Evolutionary conservation across 2,113 vertebrate genomes (phyloP).

Genomic region (Myrmecophaga tridactyla): DNA sequence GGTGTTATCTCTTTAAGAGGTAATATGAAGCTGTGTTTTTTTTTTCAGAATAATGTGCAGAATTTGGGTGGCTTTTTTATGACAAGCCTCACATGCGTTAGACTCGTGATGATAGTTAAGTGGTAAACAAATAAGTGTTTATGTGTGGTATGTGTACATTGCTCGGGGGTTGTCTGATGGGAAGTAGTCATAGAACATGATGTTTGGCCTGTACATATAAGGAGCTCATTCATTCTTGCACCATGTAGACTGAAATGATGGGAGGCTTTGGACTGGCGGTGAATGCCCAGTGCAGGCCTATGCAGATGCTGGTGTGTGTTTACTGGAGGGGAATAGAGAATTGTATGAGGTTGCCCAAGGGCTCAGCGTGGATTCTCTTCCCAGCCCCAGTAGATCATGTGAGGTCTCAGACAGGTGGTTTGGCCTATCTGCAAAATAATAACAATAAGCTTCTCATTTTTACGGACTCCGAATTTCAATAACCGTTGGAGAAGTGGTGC

Average conservation of each 20-base stretch:
- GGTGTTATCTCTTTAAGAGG: accelerated
- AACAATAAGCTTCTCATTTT: accelerated
- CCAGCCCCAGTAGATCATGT: accelerated
- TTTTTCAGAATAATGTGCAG: neutral
- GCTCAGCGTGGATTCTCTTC: no score
- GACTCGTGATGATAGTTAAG: neutral
- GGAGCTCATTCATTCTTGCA: neutral
- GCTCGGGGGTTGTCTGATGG: neutral
- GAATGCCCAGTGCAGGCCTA: no score
- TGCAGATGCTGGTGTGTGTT: neutral
- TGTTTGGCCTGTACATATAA: accelerated
- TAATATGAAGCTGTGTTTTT: neutral
- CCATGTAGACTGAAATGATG: neutral
- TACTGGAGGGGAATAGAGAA: neutral
- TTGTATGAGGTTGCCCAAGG: neutral
- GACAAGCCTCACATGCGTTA: neutral
- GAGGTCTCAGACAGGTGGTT: neutral
- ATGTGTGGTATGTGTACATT: accelerated
- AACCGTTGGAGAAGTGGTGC: accelerated
- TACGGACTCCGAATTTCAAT: neutral
- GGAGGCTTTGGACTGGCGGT: neutral
- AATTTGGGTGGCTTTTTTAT: neutral
- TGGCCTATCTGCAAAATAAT: neutral
- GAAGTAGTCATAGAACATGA: neutral
- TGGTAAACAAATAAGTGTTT: neutral